Conservation (phyloP, 2,888 invertebrate species). For the Hylaea fasciaria region DNA sequence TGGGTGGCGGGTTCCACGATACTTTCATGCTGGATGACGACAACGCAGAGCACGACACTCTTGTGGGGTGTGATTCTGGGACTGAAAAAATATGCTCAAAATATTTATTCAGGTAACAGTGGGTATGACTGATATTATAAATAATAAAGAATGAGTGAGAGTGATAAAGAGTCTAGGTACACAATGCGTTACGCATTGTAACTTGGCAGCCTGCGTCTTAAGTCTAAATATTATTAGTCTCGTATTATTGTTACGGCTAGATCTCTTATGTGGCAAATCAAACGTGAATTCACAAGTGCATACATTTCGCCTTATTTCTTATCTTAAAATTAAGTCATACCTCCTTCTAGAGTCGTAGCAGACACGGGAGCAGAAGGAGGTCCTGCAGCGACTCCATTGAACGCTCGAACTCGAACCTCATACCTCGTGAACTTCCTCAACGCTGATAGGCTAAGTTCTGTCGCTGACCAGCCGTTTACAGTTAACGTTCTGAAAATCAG, state of each 20-base stretch:
- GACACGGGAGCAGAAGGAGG: constrained; percentile 88
- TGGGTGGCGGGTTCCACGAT: constrained; percentile 88
- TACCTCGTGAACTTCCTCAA: constrained; percentile 92
- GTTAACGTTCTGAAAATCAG: constrained; percentile 75
- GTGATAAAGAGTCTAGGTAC: too few species aligned
- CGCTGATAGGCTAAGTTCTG: constrained; percentile 86
- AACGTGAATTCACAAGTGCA: too few species aligned
- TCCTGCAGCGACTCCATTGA: constrained; percentile 92
- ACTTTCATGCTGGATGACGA: constrained; percentile 90
- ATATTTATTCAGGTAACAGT: too few species aligned
- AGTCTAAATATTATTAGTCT: too few species aligned
- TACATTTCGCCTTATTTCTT: too few species aligned
- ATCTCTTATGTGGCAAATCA: too few species aligned
- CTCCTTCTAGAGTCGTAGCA: constrained; percentile 90
- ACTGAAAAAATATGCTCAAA: constrained; percentile 76
- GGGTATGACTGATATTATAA: too few species aligned
- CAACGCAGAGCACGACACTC: constrained; percentile 87
- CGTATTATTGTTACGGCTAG: too few species aligned
- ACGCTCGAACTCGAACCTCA: constrained; percentile 91
- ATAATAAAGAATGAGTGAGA: too few species aligned
- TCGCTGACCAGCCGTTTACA: constrained; percentile 90
- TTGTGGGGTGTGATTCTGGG: constrained; percentile 88
- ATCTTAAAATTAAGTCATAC: constrained; percentile 60
- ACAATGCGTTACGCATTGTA: too few species aligned
- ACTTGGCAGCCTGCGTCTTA: too few species aligned